Base-by-base conservation (phyloP, 2,113 vertebrate species). In the Labeo catla region DNA sequence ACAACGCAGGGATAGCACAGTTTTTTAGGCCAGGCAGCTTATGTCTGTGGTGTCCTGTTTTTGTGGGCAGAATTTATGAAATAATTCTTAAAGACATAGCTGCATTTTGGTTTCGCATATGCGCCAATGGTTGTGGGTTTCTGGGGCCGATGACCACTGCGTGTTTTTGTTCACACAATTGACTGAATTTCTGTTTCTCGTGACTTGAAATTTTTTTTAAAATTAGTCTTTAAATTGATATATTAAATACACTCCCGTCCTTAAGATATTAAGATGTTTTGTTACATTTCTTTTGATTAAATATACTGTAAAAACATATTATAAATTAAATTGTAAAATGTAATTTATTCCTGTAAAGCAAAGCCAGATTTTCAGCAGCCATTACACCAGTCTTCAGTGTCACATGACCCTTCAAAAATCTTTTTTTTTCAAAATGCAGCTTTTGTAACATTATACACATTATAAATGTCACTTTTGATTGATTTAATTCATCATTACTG, bases 1-100 rank as follows among this genome's bases (percentile, higher is more conserved):
- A 79, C 77, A 61, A 36, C 39, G 73, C 86, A 85, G 83, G 88
- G 84, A 89, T 87, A 79, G 57, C 13, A 4, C 36, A 16, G 39
- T 43, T 89, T 89, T 89, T 52, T 87, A 85, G 86, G 88, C 79
- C 86, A 89, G 86, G 73, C 83, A 52, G 73, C 61, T 70, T 74
- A 84, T 76, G 63, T 81, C 66, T 87, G 72, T 70, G 81, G 49
- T 54, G 87, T 87, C 86, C 81, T 72, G 76, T 80, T 83, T 87
- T 82, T 76, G 77, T 89, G 78, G 65, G 52, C 78, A 78, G 73
- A 52, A 59, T 59, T 8, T 54, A 39, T 72, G 81, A 83, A 70
- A 83, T 52, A 66, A 43, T 81, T 49, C 59, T 66, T 50, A 66
- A 81, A 81, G 45, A 19, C 43, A 28, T 28, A 66, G n/a, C n/a